Base-by-base conservation (phyloP, 1,140 invertebrate genomes). In the Caenorhabditis briggsae region DNA sequence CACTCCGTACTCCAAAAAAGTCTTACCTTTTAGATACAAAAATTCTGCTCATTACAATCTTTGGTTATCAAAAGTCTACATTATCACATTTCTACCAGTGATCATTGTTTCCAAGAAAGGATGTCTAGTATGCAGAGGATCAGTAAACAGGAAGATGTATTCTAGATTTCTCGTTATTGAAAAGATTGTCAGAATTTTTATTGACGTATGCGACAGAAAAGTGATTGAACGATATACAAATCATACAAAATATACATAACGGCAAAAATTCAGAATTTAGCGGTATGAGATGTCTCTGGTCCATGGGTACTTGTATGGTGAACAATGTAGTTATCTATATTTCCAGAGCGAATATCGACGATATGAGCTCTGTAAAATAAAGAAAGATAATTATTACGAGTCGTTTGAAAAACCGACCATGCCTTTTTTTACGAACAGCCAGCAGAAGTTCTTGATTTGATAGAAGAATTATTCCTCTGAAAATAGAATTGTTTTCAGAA, bases 391-490 rank as follows among this genome's bases (percentile, higher is more conserved):
- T 46, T 65, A n/a, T 11, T 43, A 7, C 46, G 41, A 18, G 5
- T 74, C 16, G 2, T 18, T 16, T 25, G 8, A 25, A n/a, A 5
- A 46, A 48, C 65, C 5, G 41, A 74, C 65, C 65, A 43, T 74
- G 65, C 43, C 65, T 74, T 18, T 74, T 74, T n/a, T 74, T 74
- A 16, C n/a, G 46, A 11, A 74, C 65, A n/a, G 65, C 65, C 23
- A 20, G 9, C 33, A 74, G 33, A 6, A 74, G 14, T 48, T 74
- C 65, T 18, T 74, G 65, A 12, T 74, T 74, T n/a, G 65, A 74
- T 0, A 74, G 16, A 2, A 74, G 23, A 12, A 74, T 74, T 0
- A 74, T 74, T 33, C 41, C 65, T 18, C 65, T 74, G 65, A 74
- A 74, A 74, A 46, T 48, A 58, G 12, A 58, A 0, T 58, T n/a